These are phyloP conservation scores for Nycteola revayana DNA, from an alignment of 2,888 invertebrate species.

Conservation along the genomic window DNA sequence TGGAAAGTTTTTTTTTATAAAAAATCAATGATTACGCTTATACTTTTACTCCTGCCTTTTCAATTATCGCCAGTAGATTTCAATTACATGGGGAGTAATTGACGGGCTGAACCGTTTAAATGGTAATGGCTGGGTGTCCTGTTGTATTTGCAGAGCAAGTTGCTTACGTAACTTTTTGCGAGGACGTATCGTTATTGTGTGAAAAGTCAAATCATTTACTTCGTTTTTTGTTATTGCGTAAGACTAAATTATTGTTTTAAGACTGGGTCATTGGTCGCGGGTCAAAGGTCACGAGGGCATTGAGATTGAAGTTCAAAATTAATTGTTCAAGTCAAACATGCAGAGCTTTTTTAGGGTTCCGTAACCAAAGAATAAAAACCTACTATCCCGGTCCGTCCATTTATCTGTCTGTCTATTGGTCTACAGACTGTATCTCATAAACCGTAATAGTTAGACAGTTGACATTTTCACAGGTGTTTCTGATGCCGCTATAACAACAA, in stretches of 20 bases:
- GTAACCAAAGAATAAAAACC: no score
- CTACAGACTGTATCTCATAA: no score
- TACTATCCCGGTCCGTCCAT: no score
- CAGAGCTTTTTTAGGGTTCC: no score
- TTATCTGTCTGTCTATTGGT: no score
- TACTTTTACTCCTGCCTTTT: constrained; percentile 35
- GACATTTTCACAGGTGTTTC: no score
- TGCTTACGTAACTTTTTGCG: constrained; percentile 27
- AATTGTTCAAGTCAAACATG: no score
- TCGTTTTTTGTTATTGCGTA: constrained; percentile 27
- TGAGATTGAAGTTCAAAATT: no score
- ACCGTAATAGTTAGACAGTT: no score
- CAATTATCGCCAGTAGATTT: constrained; percentile 49
- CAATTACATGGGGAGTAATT: constrained; percentile 54
- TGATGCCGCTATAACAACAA: no score
- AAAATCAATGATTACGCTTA: constrained; percentile 26
- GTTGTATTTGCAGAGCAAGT: constrained; percentile 33
- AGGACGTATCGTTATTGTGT: constrained; percentile 26
- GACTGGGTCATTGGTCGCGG: no score
- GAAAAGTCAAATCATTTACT: constrained; percentile 29
- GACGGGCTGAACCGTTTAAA: constrained; percentile 46
- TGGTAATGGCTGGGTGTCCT: constrained; percentile 27
- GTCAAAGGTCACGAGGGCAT: no score
- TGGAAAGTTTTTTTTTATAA: constrained; percentile 40
- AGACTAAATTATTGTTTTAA: constrained; percentile 6